A percentile compares a stretch with the other conserved stretches of the same genome.
Evolutionary conservation across 2,113 vertebrate genomes (phyloP).

Genomic region (Glaucidium brasilianum): DNA sequence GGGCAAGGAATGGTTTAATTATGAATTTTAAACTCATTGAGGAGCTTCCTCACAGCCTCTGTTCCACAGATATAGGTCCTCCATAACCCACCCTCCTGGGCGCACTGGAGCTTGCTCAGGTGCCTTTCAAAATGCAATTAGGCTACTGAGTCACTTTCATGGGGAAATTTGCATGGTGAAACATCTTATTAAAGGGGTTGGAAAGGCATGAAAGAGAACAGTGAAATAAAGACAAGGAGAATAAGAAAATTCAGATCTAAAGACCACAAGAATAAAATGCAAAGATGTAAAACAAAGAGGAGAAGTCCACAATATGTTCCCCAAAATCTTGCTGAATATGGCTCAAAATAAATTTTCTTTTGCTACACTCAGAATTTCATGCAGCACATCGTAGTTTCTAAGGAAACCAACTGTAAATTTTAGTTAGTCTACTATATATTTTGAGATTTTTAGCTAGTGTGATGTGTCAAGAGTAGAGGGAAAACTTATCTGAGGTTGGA

Average conservation of each 20-base stretch:
- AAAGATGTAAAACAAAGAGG: conserved; percentile 59
- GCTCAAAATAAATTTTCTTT: not conserved
- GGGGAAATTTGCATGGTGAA: conserved; percentile 67
- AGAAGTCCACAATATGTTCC: conserved; percentile 31
- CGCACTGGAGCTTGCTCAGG: conserved; percentile 79
- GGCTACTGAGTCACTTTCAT: conserved; percentile 2
- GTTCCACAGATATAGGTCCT: conserved; percentile 74
- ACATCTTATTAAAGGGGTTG: conserved; percentile 29
- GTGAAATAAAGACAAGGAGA: conserved; percentile 24
- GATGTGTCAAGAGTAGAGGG: not conserved
- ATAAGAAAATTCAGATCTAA: conserved; percentile 1
- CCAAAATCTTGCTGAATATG: not conserved
- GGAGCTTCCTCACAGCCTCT: conserved; percentile 79
- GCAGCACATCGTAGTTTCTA: not conserved
- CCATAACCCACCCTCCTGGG: conserved; percentile 71
- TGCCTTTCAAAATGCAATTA: conserved; percentile 69
- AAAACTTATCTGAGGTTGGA: not conserved
- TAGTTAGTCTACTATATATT: not conserved
- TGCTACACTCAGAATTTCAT: not conserved
- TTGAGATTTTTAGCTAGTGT: not conserved
- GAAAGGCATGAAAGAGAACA: conserved; percentile 65
- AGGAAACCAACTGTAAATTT: not conserved
- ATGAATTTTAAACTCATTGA: conserved; percentile 74
- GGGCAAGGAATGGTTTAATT: conserved; percentile 63
- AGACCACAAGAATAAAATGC: conserved; percentile 61